phyloP scores from a whole-genome alignment of 1,140 invertebrate species.

The Chrysomallon squamiferum region DNA sequence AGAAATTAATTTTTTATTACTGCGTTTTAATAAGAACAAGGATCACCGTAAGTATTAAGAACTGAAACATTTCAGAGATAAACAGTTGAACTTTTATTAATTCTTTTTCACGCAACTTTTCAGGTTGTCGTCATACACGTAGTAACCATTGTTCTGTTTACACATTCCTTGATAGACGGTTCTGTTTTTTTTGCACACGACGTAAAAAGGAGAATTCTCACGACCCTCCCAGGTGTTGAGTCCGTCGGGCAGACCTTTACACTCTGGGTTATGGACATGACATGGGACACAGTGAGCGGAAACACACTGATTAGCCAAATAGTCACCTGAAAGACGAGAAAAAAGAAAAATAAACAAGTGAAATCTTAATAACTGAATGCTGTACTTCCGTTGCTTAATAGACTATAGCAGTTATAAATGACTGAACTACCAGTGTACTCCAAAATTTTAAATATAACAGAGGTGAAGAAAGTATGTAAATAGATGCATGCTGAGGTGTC shows the following conservation, averaged over 20 bases:
- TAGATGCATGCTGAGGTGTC: neutral
- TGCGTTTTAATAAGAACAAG: too few relatives aligned
- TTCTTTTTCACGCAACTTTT: too few relatives aligned
- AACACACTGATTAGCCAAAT: too few relatives aligned
- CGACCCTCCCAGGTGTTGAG: conserved; percentile 27
- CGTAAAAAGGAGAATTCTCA: conserved; percentile 24
- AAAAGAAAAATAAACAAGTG: conserved; percentile 26
- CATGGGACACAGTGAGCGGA: conserved; percentile 29
- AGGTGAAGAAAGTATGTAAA: neutral
- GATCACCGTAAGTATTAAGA: too few relatives aligned
- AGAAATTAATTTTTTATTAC: too few relatives aligned
- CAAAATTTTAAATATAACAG: neutral
- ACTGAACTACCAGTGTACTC: neutral
- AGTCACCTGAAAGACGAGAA: too few relatives aligned
- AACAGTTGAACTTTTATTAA: too few relatives aligned
- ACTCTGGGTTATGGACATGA: conserved; percentile 30
- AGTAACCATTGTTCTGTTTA: too few relatives aligned
- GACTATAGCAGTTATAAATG: neutral
- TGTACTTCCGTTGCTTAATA: neutral
- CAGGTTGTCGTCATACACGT: too few relatives aligned
- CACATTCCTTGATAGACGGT: conserved; percentile 20
- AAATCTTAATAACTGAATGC: conserved; percentile 24
- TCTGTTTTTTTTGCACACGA: conserved; percentile 36
- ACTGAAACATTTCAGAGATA: too few relatives aligned
- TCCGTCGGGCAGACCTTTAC: conserved; percentile 34